These are phyloP conservation scores for Lasioglossum malachurum DNA, from an alignment of 2,888 invertebrate genomes.

Conservation along the genomic window DNA sequence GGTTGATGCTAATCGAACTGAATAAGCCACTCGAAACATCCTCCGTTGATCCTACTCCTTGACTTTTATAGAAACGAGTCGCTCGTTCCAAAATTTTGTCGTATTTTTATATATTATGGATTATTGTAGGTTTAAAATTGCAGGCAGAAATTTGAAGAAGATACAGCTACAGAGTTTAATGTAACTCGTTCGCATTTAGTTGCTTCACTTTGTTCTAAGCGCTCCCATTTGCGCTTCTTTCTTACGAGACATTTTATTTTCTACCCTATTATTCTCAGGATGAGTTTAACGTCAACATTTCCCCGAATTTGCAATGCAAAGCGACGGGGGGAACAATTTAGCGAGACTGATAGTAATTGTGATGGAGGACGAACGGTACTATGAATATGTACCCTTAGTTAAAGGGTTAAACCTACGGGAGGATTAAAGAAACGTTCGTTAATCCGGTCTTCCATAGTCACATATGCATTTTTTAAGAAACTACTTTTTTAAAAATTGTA, in stretches of 20 bases:
- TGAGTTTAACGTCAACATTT: not conserved
- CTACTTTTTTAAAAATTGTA: not conserved
- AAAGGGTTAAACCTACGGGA: not conserved
- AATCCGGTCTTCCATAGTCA: not conserved
- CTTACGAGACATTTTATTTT: not conserved
- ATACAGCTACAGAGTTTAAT: not conserved
- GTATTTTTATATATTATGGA: too few species aligned
- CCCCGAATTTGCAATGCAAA: not conserved
- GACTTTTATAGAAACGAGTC: not conserved
- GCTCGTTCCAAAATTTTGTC: too few species aligned
- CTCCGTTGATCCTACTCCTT: not conserved
- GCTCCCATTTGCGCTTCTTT: not conserved
- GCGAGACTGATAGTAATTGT: slow-evolving; percentile 1
- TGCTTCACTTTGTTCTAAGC: not conserved
- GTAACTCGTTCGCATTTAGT: not conserved
- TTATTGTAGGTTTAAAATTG: not conserved
- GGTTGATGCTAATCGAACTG: not conserved
- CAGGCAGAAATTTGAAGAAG: not conserved
- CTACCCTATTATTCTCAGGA: not conserved
- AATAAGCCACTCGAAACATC: not conserved
- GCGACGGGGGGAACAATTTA: not conserved
- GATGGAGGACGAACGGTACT: slow-evolving; percentile 1
- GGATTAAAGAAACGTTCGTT: not conserved
- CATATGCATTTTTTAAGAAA: not conserved
- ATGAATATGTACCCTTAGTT: not conserved